These are phyloP conservation scores for Mechanitis mazaeus DNA, from an alignment of 2,888 invertebrate genomes.

Conservation along the genomic window DNA sequence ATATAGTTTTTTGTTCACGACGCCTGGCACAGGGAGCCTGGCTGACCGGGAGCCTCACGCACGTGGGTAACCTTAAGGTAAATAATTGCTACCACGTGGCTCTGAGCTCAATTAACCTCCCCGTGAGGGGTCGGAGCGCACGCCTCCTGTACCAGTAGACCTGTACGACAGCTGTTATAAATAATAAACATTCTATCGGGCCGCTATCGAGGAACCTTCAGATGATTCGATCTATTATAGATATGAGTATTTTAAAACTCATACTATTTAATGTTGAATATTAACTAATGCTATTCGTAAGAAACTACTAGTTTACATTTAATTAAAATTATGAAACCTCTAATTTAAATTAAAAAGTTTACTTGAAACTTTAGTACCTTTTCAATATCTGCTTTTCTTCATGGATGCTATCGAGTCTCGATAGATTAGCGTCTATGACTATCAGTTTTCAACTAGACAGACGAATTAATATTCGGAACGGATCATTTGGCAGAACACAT, in stretches of 20 bases:
- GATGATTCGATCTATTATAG: no score
- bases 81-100: constrained; percentile 74
- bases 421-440: constrained; percentile 35
- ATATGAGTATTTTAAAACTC: no score
- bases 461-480: constrained; percentile 53
- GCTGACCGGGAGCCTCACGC: constrained; percentile 35
- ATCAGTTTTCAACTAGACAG: constrained; percentile 40
- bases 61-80: constrained; percentile 68
- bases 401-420: constrained; percentile 15
- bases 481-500: constrained; percentile 73
- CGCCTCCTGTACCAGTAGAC: constrained; percentile 51
- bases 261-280: no score
- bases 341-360: no score
- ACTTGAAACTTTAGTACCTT: not conserved
- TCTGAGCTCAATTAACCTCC: constrained; percentile 60
- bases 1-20: no score
- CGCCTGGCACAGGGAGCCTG: no score
- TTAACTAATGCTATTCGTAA: no score
- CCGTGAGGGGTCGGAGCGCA: constrained; percentile 49
- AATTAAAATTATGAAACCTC: no score
- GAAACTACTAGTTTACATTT: no score
- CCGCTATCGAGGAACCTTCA: no score
- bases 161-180: constrained; percentile 46
- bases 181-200: constrained; percentile 29
- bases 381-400: not conserved